A percentile compares a stretch with the other conserved stretches of the same genome.
phyloP scores from a whole-genome alignment of 2,113 vertebrate genomes.

The Odocoileus hemionus region DNA sequence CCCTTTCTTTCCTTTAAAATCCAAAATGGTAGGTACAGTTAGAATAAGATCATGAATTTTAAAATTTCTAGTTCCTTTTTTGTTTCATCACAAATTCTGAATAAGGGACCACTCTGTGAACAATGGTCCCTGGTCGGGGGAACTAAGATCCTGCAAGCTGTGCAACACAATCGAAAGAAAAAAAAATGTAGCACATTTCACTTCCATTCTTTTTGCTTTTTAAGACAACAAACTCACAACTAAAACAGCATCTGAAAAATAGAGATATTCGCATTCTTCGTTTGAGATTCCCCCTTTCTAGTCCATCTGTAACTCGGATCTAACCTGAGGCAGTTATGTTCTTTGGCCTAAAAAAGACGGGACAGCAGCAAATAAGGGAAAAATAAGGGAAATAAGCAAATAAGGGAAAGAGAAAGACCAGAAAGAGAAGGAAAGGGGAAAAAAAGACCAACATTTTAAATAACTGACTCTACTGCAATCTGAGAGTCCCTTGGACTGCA shows the following conservation, averaged over 20 bases:
- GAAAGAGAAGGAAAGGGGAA: neutral
- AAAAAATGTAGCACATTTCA: neutral
- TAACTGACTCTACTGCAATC: neutral
- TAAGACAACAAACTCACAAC: neutral
- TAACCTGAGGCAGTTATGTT: neutral
- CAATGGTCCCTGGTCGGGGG: neutral
- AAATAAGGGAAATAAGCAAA: neutral
- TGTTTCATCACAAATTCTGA: neutral
- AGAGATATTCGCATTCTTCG: neutral
- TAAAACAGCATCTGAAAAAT: neutral
- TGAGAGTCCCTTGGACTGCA: neutral
- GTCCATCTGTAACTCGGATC: neutral
- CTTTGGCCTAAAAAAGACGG: neutral
- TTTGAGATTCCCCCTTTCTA: neutral
- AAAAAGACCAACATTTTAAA: neutral
- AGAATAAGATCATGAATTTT: neutral
- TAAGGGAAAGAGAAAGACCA: neutral
- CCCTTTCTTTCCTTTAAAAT: constrained; percentile 12
- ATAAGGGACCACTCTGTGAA: neutral
- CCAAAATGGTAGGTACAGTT: neutral
- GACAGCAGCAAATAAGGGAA: neutral
- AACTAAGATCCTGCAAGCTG: neutral
- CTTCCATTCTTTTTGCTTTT: neutral
- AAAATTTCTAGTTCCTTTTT: neutral
- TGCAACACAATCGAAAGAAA: neutral